Evolutionary conservation across 2,797 vertebrate species (phyloP), one percentile per base, ranked within the genome.

Genomic region (Nannoperca obscura): DNA sequence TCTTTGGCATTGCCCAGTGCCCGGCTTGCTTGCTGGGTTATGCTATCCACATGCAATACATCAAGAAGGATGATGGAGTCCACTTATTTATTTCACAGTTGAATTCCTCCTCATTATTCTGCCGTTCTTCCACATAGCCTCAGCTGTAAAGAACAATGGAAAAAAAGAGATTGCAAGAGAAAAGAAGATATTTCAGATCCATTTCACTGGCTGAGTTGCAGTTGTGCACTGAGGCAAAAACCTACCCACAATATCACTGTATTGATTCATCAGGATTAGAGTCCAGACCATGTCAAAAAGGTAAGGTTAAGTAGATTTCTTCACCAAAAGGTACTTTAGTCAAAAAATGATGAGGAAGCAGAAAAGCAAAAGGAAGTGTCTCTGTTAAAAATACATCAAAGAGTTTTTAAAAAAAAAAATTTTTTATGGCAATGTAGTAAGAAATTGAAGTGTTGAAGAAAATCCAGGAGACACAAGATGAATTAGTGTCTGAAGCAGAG

Each of bases 401-500:
- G 19, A 24, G n/a, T n/a, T n/a, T n/a, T n/a, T n/a, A n/a, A n/a
- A n/a, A n/a, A n/a, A n/a, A n/a, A n/a, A n/a, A n/a, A n/a, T n/a
- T n/a, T 57, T 58, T 62, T 34, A 17, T 44, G 24, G 27, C 53
- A 24, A 7, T 47, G 54, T 3, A 15, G 47, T 58, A 62, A 74
- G 32, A 65, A 84, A 86, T 52, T 64, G 50, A 63, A 49, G 14
- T 22, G 40, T 38, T 55, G 38, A 24, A 30, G 24, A 71, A 60
- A 79, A 75, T 63, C 76, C 14, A 46, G 22, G 38, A 52, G 69
- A 58, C 60, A 57, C 32, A 27, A 50, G n/a, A 71, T 63, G 47
- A 65, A 81, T 81, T 64, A 68, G 32, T 36, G 62, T 82, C 76
- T 84, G 73, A 75, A 77, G 70, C 61, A 47, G 61, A 81, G 79